Evolutionary conservation across 2,888 invertebrate species (phyloP).

Genomic region (Plutella xylostella): DNA sequence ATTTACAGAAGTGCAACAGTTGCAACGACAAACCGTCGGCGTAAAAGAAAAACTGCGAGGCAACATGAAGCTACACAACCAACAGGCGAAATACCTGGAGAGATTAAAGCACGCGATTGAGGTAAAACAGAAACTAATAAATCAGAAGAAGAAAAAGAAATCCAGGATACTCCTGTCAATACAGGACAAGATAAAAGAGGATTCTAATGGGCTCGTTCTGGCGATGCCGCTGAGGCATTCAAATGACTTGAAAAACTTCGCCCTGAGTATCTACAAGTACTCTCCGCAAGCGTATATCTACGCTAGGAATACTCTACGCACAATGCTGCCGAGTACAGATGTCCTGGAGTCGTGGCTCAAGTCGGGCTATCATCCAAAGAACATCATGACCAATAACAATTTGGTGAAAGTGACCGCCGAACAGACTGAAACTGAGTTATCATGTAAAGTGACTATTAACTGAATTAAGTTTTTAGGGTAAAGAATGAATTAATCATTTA

Average conservation of each 20-base stretch:
- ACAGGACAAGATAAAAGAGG: constrained; percentile 58
- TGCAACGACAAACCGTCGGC: constrained; percentile 44
- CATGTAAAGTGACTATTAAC: constrained; percentile 44
- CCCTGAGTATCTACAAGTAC: constrained; percentile 56
- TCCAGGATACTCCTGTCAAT: constrained; percentile 49
- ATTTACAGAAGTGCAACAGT: constrained; percentile 52
- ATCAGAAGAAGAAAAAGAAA: constrained; percentile 52
- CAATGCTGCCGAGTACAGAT: constrained; percentile 55
- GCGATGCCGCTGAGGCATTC: constrained; percentile 60
- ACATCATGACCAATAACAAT: constrained; percentile 36
- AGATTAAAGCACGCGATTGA: constrained; percentile 45
- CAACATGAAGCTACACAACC: constrained; percentile 44
- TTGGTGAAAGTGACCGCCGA: constrained; percentile 50
- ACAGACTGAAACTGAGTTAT: constrained; percentile 47
- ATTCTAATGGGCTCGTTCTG: constrained; percentile 48
- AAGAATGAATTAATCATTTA: constrained; percentile 8
- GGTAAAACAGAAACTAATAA: constrained; percentile 44
- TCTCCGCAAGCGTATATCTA: constrained; percentile 62
- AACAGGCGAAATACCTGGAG: constrained; percentile 40
- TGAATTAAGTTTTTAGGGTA: constrained; percentile 31
- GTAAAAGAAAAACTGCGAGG: constrained; percentile 47
- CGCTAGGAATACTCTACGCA: constrained; percentile 51
- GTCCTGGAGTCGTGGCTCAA: constrained; percentile 50
- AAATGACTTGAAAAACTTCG: constrained; percentile 57
- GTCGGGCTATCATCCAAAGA: constrained; percentile 47